Percentiles rank a stretch among this genome's conserved stretches.
phyloP scores from a whole-genome alignment of 1,140 invertebrate species.

The Drosophila pruinosa region DNA sequence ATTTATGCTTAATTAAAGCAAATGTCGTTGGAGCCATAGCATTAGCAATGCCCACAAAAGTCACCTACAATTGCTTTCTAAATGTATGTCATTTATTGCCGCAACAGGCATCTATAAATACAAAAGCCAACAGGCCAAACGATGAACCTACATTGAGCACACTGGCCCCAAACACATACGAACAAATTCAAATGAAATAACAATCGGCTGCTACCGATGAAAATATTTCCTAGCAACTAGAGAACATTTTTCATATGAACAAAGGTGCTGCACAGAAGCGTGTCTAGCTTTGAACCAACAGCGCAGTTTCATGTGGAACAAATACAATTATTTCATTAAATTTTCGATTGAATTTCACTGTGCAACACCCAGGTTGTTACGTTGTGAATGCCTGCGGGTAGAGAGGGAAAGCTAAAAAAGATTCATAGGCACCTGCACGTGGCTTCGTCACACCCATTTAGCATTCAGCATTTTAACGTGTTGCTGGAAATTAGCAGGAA shows the following conservation, averaged over 20 bases:
- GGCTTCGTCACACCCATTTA: constrained; percentile 67
- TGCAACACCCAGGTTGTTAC: constrained; percentile 24
- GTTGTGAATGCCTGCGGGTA: not conserved
- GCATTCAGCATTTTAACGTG: constrained; percentile 50
- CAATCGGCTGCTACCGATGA: not conserved
- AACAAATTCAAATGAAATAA: not conserved
- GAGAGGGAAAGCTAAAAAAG: not conserved
- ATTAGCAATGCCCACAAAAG: constrained; percentile 43
- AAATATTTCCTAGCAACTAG: not conserved
- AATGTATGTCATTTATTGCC: constrained; percentile 35
- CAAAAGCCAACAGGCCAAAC: constrained; percentile 12
- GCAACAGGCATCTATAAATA: constrained; percentile 15
- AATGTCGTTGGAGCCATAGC: constrained; percentile 17
- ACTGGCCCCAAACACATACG: not conserved
- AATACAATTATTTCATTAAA: constrained; percentile 1
- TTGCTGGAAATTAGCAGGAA: constrained; percentile 57
- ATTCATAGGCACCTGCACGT: constrained; percentile 52
- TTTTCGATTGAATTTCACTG: constrained; percentile 3
- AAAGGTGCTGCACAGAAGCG: too few species aligned
- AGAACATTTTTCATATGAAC: not conserved
- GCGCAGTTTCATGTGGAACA: not conserved
- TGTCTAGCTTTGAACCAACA: not conserved
- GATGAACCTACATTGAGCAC: not conserved
- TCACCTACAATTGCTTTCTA: constrained; percentile 26
- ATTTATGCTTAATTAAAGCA: constrained; percentile 61